Percentiles rank a stretch among this genome's conserved stretches.
These are phyloP conservation scores for Nerophis lumbriciformis DNA, from an alignment of 2,113 vertebrate genomes.

Conservation along the genomic window DNA sequence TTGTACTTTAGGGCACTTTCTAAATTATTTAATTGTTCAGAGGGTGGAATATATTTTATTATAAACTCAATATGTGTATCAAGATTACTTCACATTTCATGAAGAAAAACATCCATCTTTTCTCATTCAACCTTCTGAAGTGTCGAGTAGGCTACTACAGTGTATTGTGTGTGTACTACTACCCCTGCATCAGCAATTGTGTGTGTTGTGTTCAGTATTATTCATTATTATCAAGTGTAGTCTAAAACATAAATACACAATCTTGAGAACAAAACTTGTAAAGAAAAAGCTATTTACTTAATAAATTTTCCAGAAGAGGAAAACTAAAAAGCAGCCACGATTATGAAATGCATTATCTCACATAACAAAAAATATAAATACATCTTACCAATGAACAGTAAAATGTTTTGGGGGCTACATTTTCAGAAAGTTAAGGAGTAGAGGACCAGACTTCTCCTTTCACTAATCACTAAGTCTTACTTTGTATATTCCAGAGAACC, in stretches of 20 bases:
- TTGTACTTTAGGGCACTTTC: background rate
- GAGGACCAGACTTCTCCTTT: too few species aligned
- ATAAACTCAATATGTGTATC: background rate
- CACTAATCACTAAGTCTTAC: too few species aligned
- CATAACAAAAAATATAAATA: too few species aligned
- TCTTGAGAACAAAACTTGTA: conserved; percentile 7
- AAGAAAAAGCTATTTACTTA: conserved; percentile 23
- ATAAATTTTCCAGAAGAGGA: conserved; percentile 7
- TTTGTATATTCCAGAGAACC: too few species aligned
- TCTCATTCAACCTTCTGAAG: background rate
- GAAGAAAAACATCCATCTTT: background rate
- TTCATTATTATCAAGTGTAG: conserved; percentile 20
- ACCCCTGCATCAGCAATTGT: background rate
- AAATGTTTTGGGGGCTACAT: too few species aligned
- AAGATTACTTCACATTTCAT: background rate
- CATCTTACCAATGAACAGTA: too few species aligned
- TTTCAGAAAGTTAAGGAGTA: too few species aligned
- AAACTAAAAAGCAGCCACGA: background rate
- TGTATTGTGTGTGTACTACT: background rate
- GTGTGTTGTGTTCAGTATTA: conserved; percentile 2
- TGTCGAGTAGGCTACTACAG: background rate
- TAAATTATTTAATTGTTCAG: too few species aligned
- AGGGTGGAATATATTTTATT: background rate
- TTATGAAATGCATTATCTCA: background rate
- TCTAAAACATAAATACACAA: conserved; percentile 5